These are phyloP conservation scores for Nephila pilipes DNA, from an alignment of 1,140 invertebrate species.

Conservation along the genomic window DNA sequence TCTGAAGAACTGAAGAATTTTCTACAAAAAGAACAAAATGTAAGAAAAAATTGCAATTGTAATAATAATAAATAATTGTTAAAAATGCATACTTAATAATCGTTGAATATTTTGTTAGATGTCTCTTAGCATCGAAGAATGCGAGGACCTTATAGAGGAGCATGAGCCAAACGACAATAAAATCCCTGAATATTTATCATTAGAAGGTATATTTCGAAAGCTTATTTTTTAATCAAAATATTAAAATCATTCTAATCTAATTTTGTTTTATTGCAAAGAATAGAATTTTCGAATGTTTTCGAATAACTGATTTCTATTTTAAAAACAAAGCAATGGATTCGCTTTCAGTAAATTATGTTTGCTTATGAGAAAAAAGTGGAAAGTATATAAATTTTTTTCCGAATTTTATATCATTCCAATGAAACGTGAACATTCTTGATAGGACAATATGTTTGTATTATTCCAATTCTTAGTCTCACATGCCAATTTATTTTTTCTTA, in stretches of 20 bases:
- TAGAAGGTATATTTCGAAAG: conserved; percentile 78
- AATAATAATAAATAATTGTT: too few species aligned
- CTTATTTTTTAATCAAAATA: neutral
- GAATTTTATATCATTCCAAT: too few species aligned
- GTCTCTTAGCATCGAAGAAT: conserved; percentile 79
- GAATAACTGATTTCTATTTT: too few species aligned
- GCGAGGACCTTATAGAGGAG: conserved; percentile 80
- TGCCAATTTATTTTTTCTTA: too few species aligned
- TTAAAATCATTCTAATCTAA: neutral
- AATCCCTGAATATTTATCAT: conserved; percentile 79
- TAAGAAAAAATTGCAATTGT: conserved; percentile 63
- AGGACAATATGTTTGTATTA: too few species aligned
- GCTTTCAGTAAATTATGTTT: too few species aligned
- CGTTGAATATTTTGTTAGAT: conserved; percentile 77
- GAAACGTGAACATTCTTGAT: too few species aligned
- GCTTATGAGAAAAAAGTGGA: too few species aligned
- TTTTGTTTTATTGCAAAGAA: neutral
- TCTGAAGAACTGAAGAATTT: conserved; percentile 81
- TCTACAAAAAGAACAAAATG: conserved; percentile 80
- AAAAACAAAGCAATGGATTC: too few species aligned
- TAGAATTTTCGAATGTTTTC: too few species aligned
- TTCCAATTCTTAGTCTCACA: too few species aligned
- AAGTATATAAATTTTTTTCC: too few species aligned
- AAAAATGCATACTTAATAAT: neutral
- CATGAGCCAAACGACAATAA: conserved; percentile 80